These are phyloP conservation scores for Aphelenchoides besseyi DNA, from an alignment of 1,140 invertebrate genomes.

Conservation along the genomic window DNA sequence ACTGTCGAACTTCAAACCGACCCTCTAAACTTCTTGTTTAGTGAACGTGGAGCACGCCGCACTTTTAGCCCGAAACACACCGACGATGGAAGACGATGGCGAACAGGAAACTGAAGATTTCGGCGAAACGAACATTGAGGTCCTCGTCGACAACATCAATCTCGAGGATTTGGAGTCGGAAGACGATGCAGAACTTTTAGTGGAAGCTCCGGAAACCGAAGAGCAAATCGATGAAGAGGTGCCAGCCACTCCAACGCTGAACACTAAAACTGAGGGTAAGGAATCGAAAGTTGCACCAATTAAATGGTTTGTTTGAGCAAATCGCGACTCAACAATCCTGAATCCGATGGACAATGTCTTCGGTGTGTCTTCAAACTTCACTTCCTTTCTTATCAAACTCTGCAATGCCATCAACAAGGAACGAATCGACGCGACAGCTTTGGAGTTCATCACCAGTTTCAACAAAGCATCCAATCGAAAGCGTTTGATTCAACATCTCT, in stretches of 20 bases:
- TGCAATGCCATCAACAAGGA: conserved; percentile 92
- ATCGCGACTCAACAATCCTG: background rate
- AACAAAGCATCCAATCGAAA: conserved; percentile 91
- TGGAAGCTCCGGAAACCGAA: too few species aligned
- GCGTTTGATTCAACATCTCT: conserved; percentile 74
- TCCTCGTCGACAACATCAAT: conserved; percentile 38
- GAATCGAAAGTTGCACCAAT: too few species aligned
- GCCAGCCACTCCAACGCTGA: background rate
- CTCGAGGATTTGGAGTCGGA: conserved; percentile 19
- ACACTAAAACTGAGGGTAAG: too few species aligned
- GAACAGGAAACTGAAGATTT: conserved; percentile 8
- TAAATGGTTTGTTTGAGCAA: background rate
- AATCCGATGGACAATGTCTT: background rate
- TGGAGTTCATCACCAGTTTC: conserved; percentile 87
- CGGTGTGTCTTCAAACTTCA: conserved; percentile 10
- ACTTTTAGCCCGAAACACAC: background rate
- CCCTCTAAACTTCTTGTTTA: conserved; percentile 70
- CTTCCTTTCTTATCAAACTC: conserved; percentile 75
- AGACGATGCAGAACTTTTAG: too few species aligned
- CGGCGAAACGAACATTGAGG: conserved; percentile 27
- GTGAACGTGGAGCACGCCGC: conserved; percentile 7
- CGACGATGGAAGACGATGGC: background rate
- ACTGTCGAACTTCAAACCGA: conserved; percentile 71
- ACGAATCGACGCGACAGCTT: conserved; percentile 90
- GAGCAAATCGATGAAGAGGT: conserved; percentile 20